These are phyloP conservation scores for Dryobota labecula DNA, from an alignment of 2,888 invertebrate genomes.

Conservation along the genomic window DNA sequence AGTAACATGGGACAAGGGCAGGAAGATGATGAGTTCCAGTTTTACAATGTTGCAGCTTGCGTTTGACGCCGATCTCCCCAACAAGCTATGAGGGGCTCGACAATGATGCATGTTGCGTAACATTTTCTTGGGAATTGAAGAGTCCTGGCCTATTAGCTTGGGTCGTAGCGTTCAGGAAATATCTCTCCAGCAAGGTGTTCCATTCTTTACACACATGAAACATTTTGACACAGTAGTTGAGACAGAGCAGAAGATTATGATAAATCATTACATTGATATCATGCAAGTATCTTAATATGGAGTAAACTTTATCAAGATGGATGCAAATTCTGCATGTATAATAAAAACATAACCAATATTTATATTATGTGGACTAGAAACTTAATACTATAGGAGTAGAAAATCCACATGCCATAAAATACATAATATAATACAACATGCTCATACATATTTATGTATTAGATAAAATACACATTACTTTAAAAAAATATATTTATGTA, in stretches of 20 bases:
- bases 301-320: background rate
- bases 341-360: background rate
- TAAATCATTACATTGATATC: background rate
- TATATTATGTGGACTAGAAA: background rate
- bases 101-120: too few species aligned
- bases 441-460: conserved; percentile 45
- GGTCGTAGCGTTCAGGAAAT: too few species aligned
- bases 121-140: too few species aligned
- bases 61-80: too few species aligned
- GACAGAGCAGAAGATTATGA: background rate
- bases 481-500: conserved; percentile 48
- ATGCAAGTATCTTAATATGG: background rate
- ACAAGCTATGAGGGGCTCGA: too few species aligned
- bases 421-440: conserved; percentile 1
- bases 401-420: conserved; percentile 13
- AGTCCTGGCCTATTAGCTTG: too few species aligned
- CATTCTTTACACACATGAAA: too few species aligned
- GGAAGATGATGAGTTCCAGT: too few species aligned
- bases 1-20: too few species aligned
- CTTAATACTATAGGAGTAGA: background rate
- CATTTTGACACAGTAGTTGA: too few species aligned
- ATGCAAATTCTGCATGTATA: background rate
- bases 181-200: too few species aligned
- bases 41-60: too few species aligned
- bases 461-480: conserved; percentile 26